Evolutionary conservation across 2,113 vertebrate genomes (phyloP), one percentile per base, ranked within the genome.

Genomic region (Bucco capensis): DNA sequence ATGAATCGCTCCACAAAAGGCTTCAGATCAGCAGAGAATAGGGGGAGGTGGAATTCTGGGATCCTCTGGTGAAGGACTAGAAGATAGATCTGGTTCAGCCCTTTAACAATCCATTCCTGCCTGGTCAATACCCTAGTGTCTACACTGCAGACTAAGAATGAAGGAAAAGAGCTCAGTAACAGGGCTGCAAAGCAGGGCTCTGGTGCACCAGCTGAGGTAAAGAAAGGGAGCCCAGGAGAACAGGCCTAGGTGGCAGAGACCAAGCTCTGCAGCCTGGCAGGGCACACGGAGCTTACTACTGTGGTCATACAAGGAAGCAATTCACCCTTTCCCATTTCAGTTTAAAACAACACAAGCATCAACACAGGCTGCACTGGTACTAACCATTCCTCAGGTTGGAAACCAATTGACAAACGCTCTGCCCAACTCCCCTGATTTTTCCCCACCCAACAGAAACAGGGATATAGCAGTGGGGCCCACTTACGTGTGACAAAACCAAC

Each of bases 401-500:
- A 83, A 53, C 28, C 40, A 67, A 67, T 0, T 19, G 33, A 54
- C 14, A 46, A 42, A 42, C 0, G 0, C 42, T 49, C 60, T 66
- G 50, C 53, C 30, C 9, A 57, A 13, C 6, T 35, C 5, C 42
- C 28, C 24, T 11, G 2, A 3, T 2, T 40, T 46, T 33, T 30
- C n/a, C 44, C 12, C 17, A 17, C 15, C 44, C 12, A 19, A 14
- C 6, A 69, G 19, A 47, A 88, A 46, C 1, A 2, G 28, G 44
- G 19, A 54, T 5, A 1, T 5, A 56, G 58, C 33, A 51, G 17
- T 23, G 13, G 35, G 62, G 51, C 13, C 14, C 37, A 97, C 99
- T 98, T 98, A 99, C 99, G 98, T 18, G 98, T 98, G 31, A 99
- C 82, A 7, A 99, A 97, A 35, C 99, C 98, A 5, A 99, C 80